phyloP scores from a whole-genome alignment of 2,113 vertebrate species.

The Pseudois nayaur region DNA sequence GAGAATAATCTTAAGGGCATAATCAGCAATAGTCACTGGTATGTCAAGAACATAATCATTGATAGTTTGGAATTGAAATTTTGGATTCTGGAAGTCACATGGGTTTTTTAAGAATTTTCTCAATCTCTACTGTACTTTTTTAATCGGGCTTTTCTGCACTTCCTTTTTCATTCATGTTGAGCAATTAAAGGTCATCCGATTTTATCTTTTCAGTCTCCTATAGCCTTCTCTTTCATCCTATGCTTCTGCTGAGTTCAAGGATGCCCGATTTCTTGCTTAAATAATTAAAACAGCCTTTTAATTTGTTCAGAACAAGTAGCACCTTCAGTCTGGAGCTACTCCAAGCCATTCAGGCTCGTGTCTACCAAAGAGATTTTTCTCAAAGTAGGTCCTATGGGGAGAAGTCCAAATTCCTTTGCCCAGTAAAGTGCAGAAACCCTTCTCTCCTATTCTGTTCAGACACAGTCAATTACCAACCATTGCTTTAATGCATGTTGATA shows the following conservation, averaged over 20 bases:
- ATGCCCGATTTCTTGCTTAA: slow-evolving; percentile 18
- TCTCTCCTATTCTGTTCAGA: slow-evolving; percentile 9
- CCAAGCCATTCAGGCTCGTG: slow-evolving; percentile 23
- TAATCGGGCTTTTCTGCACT: not conserved
- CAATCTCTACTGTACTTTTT: not conserved
- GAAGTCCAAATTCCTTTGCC: slow-evolving; percentile 56
- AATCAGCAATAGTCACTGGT: not conserved
- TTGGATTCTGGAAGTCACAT: not conserved
- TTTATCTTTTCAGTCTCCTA: slow-evolving; percentile 27
- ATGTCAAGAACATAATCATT: not conserved
- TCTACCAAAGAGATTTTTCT: slow-evolving; percentile 50
- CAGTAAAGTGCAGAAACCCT: slow-evolving; percentile 41
- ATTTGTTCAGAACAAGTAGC: slow-evolving; percentile 29
- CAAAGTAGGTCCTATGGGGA: slow-evolving; percentile 29
- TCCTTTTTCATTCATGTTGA: not conserved
- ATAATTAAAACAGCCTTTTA: slow-evolving; percentile 50
- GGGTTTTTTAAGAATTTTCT: not conserved
- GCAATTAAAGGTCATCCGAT: not conserved
- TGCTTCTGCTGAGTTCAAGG: not conserved
- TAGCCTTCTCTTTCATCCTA: not conserved
- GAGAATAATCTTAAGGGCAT: not conserved
- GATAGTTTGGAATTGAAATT: not conserved
- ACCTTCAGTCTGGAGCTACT: not conserved
- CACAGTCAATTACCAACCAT: slow-evolving; percentile 46
- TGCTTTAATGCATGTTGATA: slow-evolving; percentile 67